Conservation (phyloP, 1,140 invertebrate genomes). For the Polypedilum vanderplanki region DNA sequence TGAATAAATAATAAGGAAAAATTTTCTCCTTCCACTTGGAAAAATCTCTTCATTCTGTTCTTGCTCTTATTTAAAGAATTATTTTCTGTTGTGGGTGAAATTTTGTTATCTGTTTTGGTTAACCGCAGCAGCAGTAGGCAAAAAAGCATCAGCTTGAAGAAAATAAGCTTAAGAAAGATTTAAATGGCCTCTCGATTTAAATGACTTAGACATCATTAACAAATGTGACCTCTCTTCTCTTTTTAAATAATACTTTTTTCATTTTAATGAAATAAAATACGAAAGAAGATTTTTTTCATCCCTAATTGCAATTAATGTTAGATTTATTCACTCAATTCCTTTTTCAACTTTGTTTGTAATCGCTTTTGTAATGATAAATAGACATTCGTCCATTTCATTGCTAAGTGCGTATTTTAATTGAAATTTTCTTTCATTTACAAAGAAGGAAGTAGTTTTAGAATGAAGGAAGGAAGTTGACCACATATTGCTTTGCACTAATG, state of each 20-base stretch:
- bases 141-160: not conserved
- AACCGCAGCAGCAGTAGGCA: not conserved
- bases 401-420: too few species aligned
- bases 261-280: not conserved
- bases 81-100: not conserved
- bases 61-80: not conserved
- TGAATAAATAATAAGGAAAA: slow-evolving; percentile 22
- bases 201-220: slow-evolving; percentile 2
- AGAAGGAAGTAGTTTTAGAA: too few species aligned
- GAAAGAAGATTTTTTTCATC: not conserved
- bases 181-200: not conserved
- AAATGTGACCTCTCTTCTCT: not conserved
- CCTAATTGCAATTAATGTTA: slow-evolving; percentile 2
- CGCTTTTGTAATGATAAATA: too few species aligned
- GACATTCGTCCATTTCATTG: too few species aligned
- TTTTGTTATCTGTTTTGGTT: not conserved
- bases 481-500: too few species aligned
- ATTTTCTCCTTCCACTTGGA: not conserved
- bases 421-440: too few species aligned
- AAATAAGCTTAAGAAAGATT: slow-evolving; percentile 2
- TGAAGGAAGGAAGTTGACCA: too few species aligned
- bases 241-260: too few species aligned
- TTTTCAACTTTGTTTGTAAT: too few species aligned
- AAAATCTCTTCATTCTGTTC: not conserved
- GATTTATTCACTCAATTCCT: not conserved